phyloP scores from a whole-genome alignment of 2,797 vertebrate genomes.

The Picus viridis region DNA sequence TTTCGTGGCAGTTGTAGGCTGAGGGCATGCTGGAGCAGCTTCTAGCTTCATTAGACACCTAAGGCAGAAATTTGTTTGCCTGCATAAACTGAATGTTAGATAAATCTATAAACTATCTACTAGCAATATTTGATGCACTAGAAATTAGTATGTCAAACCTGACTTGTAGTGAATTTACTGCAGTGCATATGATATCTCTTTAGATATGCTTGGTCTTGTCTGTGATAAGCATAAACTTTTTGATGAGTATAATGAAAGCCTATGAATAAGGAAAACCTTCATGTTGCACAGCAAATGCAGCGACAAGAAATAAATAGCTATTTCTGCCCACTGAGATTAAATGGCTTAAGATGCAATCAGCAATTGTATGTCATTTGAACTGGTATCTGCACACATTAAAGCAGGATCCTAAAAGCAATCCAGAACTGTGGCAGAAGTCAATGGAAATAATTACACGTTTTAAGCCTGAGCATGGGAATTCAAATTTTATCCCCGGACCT shows the following conservation, averaged over 20 bases:
- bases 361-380: neutral
- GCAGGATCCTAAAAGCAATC: neutral
- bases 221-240: slow-evolving; percentile 23
- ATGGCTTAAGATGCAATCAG: neutral
- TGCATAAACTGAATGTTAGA: neutral
- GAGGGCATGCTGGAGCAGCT: neutral
- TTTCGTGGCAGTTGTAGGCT: neutral
- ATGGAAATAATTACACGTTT: neutral
- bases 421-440: neutral
- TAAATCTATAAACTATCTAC: neutral
- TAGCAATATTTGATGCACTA: neutral
- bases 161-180: neutral
- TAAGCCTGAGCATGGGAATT: neutral
- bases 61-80: slow-evolving; percentile 4
- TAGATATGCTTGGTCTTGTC: slow-evolving; percentile 20
- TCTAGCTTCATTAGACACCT: neutral
- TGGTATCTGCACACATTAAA: neutral
- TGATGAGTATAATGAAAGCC: neutral
- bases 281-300: neutral
- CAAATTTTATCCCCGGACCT: fast-evolving
- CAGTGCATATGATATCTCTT: neutral
- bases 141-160: neutral
- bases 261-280: neutral
- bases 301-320: neutral
- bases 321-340: neutral